These are phyloP conservation scores for Aphrocallistes beatrix DNA, from an alignment of 37 sponge, comb jelly and placozoan genomes.

Conservation along the genomic window DNA sequence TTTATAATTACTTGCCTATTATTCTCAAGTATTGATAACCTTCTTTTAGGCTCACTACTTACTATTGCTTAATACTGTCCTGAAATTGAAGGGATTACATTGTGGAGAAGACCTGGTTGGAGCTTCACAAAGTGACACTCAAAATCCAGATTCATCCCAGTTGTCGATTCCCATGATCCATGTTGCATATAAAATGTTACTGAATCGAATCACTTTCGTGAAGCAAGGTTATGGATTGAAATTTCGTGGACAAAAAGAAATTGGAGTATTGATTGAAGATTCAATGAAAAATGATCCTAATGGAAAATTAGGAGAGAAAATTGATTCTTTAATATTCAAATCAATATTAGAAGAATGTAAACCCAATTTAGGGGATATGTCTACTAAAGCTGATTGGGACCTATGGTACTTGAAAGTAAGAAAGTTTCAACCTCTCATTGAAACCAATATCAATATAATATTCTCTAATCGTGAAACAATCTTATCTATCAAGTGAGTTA, in stretches of 20 bases:
- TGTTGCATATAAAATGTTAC: not conserved
- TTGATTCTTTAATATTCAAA: not conserved
- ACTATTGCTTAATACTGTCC: not conserved
- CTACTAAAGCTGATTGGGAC: not conserved
- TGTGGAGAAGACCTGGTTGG: not conserved
- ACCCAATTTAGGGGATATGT: not conserved
- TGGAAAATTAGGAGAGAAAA: not conserved
- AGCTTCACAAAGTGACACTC: not conserved
- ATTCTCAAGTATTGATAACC: too few species aligned
- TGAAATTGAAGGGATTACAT: not conserved
- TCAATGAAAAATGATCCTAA: not conserved
- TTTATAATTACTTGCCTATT: too few species aligned
- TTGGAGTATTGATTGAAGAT: not conserved
- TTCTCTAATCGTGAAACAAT: not conserved
- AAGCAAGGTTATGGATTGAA: not conserved
- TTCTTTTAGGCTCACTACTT: not conserved
- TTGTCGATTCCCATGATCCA: not conserved
- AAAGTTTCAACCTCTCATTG: not conserved
- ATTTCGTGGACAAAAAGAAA: not conserved
- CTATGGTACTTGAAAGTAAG: not conserved
- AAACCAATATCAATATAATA: not conserved
- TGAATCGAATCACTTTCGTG: not conserved
- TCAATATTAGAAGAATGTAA: not conserved
- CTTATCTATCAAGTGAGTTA: too few species aligned
- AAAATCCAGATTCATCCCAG: not conserved